Evolutionary conservation across 2,888 invertebrate species (phyloP), one percentile per base, ranked within the genome.

Genomic region (Diplazon laetatorius): DNA sequence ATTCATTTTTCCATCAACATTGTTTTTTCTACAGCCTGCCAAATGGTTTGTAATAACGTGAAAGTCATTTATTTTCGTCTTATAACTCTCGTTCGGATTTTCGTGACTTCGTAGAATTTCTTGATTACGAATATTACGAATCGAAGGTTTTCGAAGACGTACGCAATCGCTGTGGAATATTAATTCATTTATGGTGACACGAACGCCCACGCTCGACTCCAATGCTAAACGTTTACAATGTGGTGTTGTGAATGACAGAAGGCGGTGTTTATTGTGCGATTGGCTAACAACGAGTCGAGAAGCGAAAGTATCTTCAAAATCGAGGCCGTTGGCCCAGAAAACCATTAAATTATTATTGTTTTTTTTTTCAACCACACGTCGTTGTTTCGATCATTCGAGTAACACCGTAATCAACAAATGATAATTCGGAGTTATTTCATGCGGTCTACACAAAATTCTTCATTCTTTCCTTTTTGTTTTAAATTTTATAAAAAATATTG

Each of bases 141-240:
- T 65, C 72, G 60, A 68, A 69, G 46, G 57, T 69, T 76, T 65
- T 39, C n/a, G n/a, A 39, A 30, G 52, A 76, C 77, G 16, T n/a
- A 20, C 14, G 35, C 18, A 25, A 70, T 22, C 12, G 22, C 35
- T 8, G 25, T 30, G 25, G 25, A 30, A 25, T 50, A 69, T 35
- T 46, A 10, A n/a, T n/a, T n/a, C n/a, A n/a, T 57, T 18, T 2
- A 37, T 35, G 39, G n/a, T 16, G 18, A 48, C 59, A 37, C 16
- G 18, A 59, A 39, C 30, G 70, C 50, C 48, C 20, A 46, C 46
- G 57, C 52, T 20, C 30, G 35, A 10, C 6, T 69, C 59, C 14
- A 18, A 46, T 35, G 30, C 46, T 69, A 25, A 25, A 39, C 30
- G 20, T 44, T 69, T 44, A 69, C 69, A 39, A 48, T 46, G n/a